phyloP scores from a whole-genome alignment of 2,888 invertebrate genomes.

The Tolmerus cingulatus region DNA sequence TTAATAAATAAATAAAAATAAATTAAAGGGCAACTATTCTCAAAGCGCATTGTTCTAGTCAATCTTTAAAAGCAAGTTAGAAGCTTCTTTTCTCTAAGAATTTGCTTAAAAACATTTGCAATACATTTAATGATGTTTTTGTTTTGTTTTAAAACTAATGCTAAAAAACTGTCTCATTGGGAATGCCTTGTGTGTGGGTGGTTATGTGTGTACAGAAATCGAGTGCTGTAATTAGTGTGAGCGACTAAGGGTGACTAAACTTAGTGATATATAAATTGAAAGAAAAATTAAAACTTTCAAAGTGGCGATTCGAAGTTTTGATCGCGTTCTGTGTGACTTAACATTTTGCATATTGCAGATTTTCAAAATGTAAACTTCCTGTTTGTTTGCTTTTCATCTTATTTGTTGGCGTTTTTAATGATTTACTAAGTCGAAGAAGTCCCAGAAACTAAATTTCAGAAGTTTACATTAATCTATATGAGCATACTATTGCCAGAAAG shows the following conservation, averaged over 20 bases:
- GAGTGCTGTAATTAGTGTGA: not conserved
- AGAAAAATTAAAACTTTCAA: not conserved
- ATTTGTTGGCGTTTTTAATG: not conserved
- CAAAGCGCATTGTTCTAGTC: slow-evolving; percentile 31
- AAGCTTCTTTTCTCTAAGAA: not conserved
- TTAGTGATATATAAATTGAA: not conserved
- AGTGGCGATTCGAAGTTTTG: not conserved
- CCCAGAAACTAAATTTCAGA: too few species aligned
- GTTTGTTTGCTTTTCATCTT: too few species aligned
- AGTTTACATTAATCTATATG: too few species aligned
- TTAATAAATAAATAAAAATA: not conserved
- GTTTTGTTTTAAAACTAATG: not conserved
- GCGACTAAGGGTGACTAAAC: not conserved
- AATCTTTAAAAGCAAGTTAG: slow-evolving; percentile 27
- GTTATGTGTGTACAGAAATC: not conserved
- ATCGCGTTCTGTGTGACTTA: not conserved
- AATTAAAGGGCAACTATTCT: not conserved
- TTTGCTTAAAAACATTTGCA: slow-evolving; percentile 20
- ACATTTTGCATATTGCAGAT: not conserved
- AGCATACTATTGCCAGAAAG: too few species aligned
- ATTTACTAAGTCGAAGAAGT: too few species aligned
- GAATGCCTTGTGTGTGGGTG: not conserved
- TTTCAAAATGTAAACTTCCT: not conserved
- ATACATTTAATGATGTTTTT: not conserved
- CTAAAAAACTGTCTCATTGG: not conserved